These are phyloP conservation scores for Bujurquina vittata DNA, from an alignment of 2,113 vertebrate species.

Conservation along the genomic window DNA sequence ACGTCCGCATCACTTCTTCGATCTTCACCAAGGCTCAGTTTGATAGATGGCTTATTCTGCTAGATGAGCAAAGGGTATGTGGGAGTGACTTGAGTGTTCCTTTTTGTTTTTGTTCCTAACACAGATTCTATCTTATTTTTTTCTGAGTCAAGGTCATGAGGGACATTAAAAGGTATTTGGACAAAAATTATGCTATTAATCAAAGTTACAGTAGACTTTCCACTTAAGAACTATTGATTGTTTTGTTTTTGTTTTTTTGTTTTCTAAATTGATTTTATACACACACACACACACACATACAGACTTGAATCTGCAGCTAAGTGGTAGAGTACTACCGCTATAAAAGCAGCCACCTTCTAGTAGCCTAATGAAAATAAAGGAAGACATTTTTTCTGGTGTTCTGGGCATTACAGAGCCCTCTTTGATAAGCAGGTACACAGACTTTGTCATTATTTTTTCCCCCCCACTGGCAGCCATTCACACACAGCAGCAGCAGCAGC, in stretches of 20 bases:
- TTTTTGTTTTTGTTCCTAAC: slow-evolving; percentile 1
- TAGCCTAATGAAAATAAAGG: slow-evolving; percentile 69
- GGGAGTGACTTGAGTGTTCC: slow-evolving; percentile 20
- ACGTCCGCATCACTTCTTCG: slow-evolving; percentile 37
- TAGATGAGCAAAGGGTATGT: slow-evolving; percentile 47
- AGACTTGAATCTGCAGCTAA: slow-evolving; percentile 4
- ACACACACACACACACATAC: neutral
- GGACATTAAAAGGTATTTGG: neutral
- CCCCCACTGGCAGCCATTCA: neutral
- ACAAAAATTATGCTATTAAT: slow-evolving; percentile 3
- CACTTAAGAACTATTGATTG: slow-evolving; percentile 11
- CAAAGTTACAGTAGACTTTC: neutral
- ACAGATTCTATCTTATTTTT: slow-evolving; percentile 3
- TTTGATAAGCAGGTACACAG: neutral
- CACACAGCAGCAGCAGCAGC: neutral
- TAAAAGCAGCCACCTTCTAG: slow-evolving; percentile 32
- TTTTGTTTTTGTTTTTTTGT: neutral
- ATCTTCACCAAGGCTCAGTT: slow-evolving; percentile 47
- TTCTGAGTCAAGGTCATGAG: neutral
- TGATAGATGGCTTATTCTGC: slow-evolving; percentile 65
- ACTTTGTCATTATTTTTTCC: neutral
- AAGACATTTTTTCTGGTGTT: slow-evolving; percentile 38
- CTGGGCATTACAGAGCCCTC: slow-evolving; percentile 35
- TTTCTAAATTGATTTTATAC: slow-evolving; percentile 3
- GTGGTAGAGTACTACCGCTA: slow-evolving; percentile 27